A percentile compares a stretch with the other conserved stretches of the same genome.
These are phyloP conservation scores for Polyodon spathula DNA, from an alignment of 2,113 vertebrate genomes.

Conservation along the genomic window DNA sequence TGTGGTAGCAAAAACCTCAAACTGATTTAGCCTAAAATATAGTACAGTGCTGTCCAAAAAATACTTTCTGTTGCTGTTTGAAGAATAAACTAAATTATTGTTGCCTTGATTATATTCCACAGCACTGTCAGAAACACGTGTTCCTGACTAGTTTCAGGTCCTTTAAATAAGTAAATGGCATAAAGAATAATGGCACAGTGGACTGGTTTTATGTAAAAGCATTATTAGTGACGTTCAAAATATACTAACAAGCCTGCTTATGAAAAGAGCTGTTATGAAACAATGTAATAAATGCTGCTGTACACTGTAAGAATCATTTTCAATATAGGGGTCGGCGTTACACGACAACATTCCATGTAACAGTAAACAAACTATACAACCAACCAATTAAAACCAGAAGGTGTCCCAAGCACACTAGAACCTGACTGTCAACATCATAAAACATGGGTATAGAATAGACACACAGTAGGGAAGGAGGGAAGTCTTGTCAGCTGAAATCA, in stretches of 20 bases:
- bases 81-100: background rate
- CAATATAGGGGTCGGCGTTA: conserved; percentile 30
- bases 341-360: conserved; percentile 63
- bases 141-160: background rate
- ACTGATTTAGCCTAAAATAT: background rate
- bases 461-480: conserved; percentile 50
- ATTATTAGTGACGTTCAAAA: conserved; percentile 3
- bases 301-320: background rate
- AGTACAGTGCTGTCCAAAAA: background rate
- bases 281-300: conserved; percentile 43
- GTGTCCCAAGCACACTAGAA: conserved; percentile 55
- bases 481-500: conserved; percentile 61
- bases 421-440: background rate
- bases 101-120: background rate
- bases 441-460: conserved; percentile 58
- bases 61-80: background rate
- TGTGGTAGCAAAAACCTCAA: too few relatives aligned
- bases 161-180: background rate
- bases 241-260: background rate
- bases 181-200: conserved; percentile 1
- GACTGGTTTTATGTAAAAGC: conserved; percentile 7
- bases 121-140: background rate
- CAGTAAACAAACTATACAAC: conserved; percentile 65
- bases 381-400: conserved; percentile 63
- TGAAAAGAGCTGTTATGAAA: conserved; percentile 25